Evolutionary conservation across 2,888 invertebrate genomes (phyloP).

Genomic region (Agrotis clavis): DNA sequence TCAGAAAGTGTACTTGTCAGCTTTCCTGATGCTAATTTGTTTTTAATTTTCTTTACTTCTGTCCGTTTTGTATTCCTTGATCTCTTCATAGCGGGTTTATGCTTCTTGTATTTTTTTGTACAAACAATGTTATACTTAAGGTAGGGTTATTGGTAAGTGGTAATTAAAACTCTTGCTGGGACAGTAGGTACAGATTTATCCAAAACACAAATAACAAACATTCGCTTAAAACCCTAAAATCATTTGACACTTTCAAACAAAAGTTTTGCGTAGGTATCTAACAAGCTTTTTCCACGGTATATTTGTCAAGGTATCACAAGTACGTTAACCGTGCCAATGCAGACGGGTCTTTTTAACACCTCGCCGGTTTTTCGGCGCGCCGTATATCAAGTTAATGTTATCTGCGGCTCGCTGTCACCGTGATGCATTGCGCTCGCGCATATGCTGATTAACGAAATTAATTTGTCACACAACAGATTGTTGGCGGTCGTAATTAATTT

Average conservation of each 20-base stretch:
- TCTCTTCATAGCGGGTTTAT: too few species aligned
- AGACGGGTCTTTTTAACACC: constrained; percentile 78
- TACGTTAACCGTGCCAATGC: constrained; percentile 73
- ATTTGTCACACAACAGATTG: constrained; percentile 84
- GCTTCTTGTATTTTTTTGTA: too few species aligned
- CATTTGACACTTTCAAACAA: constrained; percentile 25
- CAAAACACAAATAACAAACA: not conserved
- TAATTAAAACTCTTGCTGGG: too few species aligned
- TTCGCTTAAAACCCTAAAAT: constrained; percentile 1
- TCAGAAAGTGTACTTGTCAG: too few species aligned
- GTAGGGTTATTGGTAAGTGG: too few species aligned
- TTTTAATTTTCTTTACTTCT: too few species aligned
- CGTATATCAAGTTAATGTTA: constrained; percentile 89
- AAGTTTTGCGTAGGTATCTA: constrained; percentile 43
- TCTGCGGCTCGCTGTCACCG: constrained; percentile 83
- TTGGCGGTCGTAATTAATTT: constrained; percentile 78
- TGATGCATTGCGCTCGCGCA: constrained; percentile 87
- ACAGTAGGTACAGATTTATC: too few species aligned
- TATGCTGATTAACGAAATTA: constrained; percentile 88
- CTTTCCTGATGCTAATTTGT: too few species aligned
- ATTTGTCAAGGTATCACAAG: constrained; percentile 74
- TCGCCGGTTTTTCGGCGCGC: constrained; percentile 77
- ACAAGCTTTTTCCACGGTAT: constrained; percentile 45
- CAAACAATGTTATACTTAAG: too few species aligned
- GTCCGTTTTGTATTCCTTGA: too few species aligned